phyloP scores from a whole-genome alignment of 1,140 invertebrate genomes.

The Nasonia longicornis region DNA sequence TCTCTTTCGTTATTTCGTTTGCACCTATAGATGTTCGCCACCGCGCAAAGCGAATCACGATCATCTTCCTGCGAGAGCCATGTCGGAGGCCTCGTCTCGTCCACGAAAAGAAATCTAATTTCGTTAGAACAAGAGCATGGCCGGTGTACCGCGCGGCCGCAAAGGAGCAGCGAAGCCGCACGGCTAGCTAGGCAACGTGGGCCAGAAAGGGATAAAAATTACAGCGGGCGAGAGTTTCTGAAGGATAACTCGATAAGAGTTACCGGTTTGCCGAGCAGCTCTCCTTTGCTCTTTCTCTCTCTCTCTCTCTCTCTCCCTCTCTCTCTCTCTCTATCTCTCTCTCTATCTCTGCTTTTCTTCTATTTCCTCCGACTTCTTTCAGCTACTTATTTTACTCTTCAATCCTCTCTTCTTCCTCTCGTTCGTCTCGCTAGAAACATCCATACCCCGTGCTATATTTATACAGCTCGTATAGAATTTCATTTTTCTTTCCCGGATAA shows the following conservation, averaged over 20 bases:
- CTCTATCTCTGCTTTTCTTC: slow-evolving; percentile 15
- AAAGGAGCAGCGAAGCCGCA: background rate
- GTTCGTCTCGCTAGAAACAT: background rate
- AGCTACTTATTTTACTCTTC: background rate
- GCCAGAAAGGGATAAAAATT: slow-evolving; percentile 9
- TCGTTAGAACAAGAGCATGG: background rate
- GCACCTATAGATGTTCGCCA: background rate
- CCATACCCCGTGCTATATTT: background rate
- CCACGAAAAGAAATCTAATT: slow-evolving; percentile 25
- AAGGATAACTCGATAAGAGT: slow-evolving; percentile 53
- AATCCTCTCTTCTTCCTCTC: background rate
- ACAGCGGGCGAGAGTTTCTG: slow-evolving; percentile 42
- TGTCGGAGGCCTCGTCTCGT: background rate
- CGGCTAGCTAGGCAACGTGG: background rate
- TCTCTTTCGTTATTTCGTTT: slow-evolving; percentile 10
- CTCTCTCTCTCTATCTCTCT: background rate
- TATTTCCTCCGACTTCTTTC: slow-evolving; percentile 46
- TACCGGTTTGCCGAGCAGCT: slow-evolving; percentile 45
- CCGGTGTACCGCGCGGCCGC: background rate
- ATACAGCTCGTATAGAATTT: background rate
- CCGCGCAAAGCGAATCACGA: background rate
- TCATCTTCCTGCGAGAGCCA: background rate
- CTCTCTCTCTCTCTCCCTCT: slow-evolving; percentile 20
- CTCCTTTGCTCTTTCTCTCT: slow-evolving; percentile 27
- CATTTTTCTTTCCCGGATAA: slow-evolving; percentile 41